Base-by-base conservation (phyloP, 2,113 vertebrate species). In the Limanda limanda region DNA sequence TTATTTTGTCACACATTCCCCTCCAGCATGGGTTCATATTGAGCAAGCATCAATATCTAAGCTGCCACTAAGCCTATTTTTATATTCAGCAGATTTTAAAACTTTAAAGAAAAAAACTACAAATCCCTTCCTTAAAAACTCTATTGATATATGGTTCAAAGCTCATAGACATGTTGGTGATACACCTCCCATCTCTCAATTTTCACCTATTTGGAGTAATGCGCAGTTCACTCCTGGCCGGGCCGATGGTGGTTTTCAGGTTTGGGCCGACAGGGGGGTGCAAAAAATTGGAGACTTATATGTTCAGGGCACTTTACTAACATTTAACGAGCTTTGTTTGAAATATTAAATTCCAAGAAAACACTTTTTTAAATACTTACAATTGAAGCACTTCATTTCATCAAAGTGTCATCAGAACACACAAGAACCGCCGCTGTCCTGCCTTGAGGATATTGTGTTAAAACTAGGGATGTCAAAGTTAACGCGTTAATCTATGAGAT, bases 201-300 rank as follows among this genome's bases (percentile, higher is more conserved):
- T 52, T 37, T 61, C 56, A 24, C 58, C 35, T 52, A 55, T 55
- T 13, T 20, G 58, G 48, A 21, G 37, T 23, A 76, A 76, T 14
- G 37, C 5, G 12, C 52, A 45, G 25, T 69, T 69, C 37, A 63
- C 51, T 25, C 48, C 66, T 56, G 74, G 24, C 15, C 2, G 13
- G 24, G 23, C 74, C 47, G 24, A 62, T 54, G 48, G 57, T 4
- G 48, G 58, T 69, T 76, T 68, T 7, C 18, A 56, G 54, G 31
- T 18, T 37, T 70, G 68, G 68, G 55, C n/a, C 11, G 8, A 58
- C 24, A 24, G 20, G 57, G 54, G 52, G 40, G 7, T 69, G 24
- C 52, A 69, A 37, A 56, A 70, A 12, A 9, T 70, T 40, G 55
- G 21, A 58, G 68, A n/a, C n/a, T n/a, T n/a, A n/a, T n/a, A n/a